Evolutionary conservation across 2,797 vertebrate species (phyloP).

Genomic region (Chrosomus eos): DNA sequence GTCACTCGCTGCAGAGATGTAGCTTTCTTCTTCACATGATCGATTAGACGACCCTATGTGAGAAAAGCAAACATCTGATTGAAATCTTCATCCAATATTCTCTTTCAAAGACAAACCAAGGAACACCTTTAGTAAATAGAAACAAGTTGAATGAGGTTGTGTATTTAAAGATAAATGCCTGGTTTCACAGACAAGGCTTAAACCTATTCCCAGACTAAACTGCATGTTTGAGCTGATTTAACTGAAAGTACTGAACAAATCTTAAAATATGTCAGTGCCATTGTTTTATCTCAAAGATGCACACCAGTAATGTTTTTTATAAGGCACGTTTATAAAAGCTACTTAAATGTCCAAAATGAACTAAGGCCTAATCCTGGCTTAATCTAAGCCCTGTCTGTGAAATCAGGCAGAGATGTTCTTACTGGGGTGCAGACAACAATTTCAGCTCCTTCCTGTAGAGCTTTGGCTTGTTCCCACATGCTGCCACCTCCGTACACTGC

Average conservation of each 20-base stretch:
- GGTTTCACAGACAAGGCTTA: not conserved
- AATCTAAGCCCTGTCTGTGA: not conserved
- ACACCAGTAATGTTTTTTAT: too few species aligned
- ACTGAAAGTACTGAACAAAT: not conserved
- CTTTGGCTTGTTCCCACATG: slow-evolving; percentile 99
- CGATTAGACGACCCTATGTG: slow-evolving; percentile 93
- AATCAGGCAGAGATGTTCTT: slow-evolving; percentile 63
- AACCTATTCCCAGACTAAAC: not conserved
- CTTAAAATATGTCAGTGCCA: not conserved
- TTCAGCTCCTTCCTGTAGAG: slow-evolving; percentile 96
- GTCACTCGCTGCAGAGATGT: slow-evolving; percentile 96
- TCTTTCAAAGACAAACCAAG: not conserved
- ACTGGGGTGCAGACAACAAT: slow-evolving; percentile 99
- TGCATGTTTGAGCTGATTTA: not conserved
- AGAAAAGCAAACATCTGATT: not conserved
- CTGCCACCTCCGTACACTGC: slow-evolving; percentile 99
- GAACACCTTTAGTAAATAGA: not conserved
- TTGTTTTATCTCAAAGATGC: not conserved
- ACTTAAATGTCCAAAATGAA: not conserved
- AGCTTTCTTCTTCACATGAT: slow-evolving; percentile 99
- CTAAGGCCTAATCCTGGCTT: not conserved
- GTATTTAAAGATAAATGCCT: not conserved
- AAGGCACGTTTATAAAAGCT: too few species aligned
- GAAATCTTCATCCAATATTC: not conserved
- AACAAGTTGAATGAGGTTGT: not conserved